Conservation (phyloP, 2,888 invertebrate species). For the Thereva unica region DNA sequence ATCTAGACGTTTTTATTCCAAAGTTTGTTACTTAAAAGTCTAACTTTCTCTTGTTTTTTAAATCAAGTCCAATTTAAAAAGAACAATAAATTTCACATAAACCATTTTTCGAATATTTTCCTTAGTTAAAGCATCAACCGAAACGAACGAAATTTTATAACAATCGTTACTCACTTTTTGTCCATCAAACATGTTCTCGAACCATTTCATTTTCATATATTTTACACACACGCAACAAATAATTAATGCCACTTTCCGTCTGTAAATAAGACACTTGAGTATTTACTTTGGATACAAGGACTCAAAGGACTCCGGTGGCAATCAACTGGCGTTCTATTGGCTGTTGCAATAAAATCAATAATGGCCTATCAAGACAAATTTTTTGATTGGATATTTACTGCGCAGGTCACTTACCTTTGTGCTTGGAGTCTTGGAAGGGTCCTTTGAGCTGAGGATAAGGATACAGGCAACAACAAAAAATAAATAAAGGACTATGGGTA, state of each 20-base stretch:
- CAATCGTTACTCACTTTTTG: too few species aligned
- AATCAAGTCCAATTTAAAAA: too few species aligned
- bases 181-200: too few species aligned
- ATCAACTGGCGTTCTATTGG: conserved; percentile 13
- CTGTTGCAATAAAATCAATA: conserved; percentile 19
- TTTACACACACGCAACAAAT: too few species aligned
- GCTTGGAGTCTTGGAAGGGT: not conserved
- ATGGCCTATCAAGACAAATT: not conserved
- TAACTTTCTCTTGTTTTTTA: too few species aligned
- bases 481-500: not conserved
- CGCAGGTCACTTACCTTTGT: conserved; percentile 12
- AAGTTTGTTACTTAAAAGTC: too few species aligned
- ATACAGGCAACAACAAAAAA: not conserved
- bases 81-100: too few species aligned
- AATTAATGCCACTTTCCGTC: not conserved
- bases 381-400: conserved; percentile 18
- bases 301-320: conserved; percentile 12
- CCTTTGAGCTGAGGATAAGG: not conserved
- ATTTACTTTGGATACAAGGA: conserved; percentile 1
- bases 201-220: too few species aligned
- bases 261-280: conserved; percentile 6
- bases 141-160: too few species aligned
- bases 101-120: too few species aligned
- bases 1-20: too few species aligned
- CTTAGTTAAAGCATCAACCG: too few species aligned